A percentile compares a stretch with the other conserved stretches of the same genome.
Conservation (phyloP, 2,113 vertebrate genomes). For the Epinephelus fuscoguttatus region DNA sequence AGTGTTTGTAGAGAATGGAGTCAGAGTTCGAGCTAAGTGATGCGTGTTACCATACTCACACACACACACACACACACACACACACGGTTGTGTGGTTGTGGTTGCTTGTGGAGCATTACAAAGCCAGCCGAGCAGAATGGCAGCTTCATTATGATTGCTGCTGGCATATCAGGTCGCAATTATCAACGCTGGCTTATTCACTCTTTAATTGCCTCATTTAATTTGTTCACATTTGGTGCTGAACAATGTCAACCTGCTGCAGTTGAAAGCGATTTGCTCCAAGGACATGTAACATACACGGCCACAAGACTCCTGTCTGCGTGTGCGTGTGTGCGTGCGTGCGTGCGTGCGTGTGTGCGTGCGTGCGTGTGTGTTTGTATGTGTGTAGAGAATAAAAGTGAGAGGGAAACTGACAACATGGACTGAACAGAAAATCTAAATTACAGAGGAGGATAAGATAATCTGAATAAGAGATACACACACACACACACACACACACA, state of each 20-base stretch:
- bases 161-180: constrained; percentile 84
- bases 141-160: constrained; percentile 83
- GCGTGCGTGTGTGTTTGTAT: background rate
- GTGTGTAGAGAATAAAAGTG: background rate
- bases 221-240: constrained; percentile 86
- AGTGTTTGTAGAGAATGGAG: constrained; percentile 38
- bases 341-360: background rate
- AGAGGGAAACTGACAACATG: background rate
- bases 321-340: background rate
- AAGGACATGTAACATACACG: constrained; percentile 76
- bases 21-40: constrained; percentile 20
- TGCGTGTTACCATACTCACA: constrained; percentile 10
- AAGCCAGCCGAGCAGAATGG: constrained; percentile 76
- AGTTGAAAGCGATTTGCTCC: constrained; percentile 83
- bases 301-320: constrained; percentile 26
- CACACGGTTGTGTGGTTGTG: constrained; percentile 11
- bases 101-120: constrained; percentile 64
- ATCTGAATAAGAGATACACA: constrained; percentile 47
- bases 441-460: constrained; percentile 38
- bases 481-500: constrained; percentile 9
- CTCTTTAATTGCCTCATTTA: constrained; percentile 88
- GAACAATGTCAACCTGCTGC: constrained; percentile 85
- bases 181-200: constrained; percentile 85
- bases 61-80: background rate
- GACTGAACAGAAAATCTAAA: constrained; percentile 41